Conservation (phyloP, 2,888 invertebrate species). For the Boloria euphrosyne region DNA sequence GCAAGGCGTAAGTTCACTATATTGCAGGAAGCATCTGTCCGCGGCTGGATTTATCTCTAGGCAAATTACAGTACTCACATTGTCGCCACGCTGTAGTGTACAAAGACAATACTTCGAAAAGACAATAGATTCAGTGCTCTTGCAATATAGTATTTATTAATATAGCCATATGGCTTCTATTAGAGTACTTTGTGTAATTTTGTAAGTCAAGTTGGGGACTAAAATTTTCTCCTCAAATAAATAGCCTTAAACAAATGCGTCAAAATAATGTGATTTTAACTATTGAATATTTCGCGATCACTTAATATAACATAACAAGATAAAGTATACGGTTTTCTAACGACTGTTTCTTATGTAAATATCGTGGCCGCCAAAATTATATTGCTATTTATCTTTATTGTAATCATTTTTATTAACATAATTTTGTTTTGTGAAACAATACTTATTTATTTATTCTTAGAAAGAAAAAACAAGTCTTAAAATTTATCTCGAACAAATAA, state of each 20-base stretch:
- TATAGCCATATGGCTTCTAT: conserved; percentile 1
- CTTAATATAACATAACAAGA: no score
- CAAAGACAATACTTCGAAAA: conserved; percentile 30
- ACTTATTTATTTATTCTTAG: no score
- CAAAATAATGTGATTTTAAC: conserved; percentile 34
- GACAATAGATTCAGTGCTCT: conserved; percentile 19
- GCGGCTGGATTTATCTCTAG: conserved; percentile 73
- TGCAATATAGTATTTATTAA: conserved; percentile 22
- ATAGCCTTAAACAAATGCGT: conserved; percentile 27
- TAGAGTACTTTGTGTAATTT: neutral
- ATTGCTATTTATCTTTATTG: no score
- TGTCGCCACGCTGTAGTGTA: conserved; percentile 26
- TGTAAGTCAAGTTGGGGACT: conserved; percentile 26
- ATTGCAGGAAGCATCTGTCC: conserved; percentile 69
- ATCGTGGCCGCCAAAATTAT: no score
- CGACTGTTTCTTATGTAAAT: no score
- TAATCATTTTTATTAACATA: no score
- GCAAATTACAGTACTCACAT: conserved; percentile 67
- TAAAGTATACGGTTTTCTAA: conserved; percentile 4
- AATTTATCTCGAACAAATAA: neutral
- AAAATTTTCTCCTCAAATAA: conserved; percentile 30
- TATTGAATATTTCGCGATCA: conserved; percentile 26
- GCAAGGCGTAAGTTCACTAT: conserved; percentile 42
- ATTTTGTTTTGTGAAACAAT: no score
- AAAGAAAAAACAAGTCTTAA: conserved; percentile 2